A percentile compares a stretch with the other conserved stretches of the same genome.
phyloP scores from a whole-genome alignment of 1,140 invertebrate species.

The Caenorhabditis tropicalis region DNA sequence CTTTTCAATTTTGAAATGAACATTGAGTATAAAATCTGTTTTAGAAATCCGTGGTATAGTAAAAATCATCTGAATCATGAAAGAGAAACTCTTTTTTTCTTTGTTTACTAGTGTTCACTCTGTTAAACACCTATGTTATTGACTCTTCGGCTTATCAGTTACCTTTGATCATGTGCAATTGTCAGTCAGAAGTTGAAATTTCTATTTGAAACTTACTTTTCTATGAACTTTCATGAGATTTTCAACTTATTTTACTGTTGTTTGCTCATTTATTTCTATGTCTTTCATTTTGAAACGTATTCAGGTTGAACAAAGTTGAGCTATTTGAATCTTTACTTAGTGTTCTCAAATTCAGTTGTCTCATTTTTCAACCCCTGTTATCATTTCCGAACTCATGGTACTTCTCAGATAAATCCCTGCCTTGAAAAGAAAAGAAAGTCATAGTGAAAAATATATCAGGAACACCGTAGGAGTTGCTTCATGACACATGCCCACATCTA shows the following conservation, averaged over 20 bases:
- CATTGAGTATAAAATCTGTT: too few relatives aligned
- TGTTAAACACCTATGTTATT: slow-evolving; percentile 4
- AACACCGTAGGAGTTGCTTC: neutral
- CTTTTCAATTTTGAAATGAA: neutral
- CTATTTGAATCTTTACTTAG: too few relatives aligned
- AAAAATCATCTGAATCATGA: too few relatives aligned
- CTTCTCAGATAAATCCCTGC: neutral
- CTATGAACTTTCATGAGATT: too few relatives aligned
- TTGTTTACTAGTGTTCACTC: neutral
- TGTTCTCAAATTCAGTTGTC: too few relatives aligned
- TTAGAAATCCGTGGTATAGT: too few relatives aligned
- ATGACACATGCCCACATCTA: neutral
- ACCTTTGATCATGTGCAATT: neutral
- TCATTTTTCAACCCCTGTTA: too few relatives aligned
- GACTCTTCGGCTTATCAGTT: slow-evolving; percentile 10
- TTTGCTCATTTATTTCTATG: too few relatives aligned
- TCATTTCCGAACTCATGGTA: neutral
- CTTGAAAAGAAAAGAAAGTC: neutral
- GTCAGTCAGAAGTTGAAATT: neutral
- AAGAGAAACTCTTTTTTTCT: too few relatives aligned
- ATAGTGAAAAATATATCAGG: neutral
- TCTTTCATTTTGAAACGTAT: too few relatives aligned
- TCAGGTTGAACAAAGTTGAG: too few relatives aligned
- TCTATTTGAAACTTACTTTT: neutral
- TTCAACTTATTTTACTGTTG: too few relatives aligned